Evolutionary conservation across 2,113 vertebrate genomes (phyloP), one percentile per base, ranked within the genome.

Genomic region (Cyphomyrus plagiostoma): DNA sequence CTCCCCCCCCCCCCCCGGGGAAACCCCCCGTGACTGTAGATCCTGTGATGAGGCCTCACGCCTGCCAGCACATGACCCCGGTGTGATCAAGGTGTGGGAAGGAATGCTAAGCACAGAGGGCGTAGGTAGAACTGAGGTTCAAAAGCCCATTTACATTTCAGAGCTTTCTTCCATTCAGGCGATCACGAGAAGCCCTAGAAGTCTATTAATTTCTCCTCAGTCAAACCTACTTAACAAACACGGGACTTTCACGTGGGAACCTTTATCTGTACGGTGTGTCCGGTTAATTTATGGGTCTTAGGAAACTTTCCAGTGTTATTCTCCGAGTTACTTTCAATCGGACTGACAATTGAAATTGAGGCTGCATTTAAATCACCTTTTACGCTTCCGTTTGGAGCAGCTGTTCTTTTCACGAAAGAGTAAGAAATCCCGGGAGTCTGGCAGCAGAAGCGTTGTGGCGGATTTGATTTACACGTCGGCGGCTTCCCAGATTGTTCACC

Each of bases 71-170:
- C 45, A n/a, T 48, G 82, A 30, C 83, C 30, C 11, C 2, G 2
- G 39, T 26, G 49, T 19, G 62, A 39, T 74, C 11, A 7, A 62
- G 50, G 58, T 45, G 88, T 42, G 30, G 50, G 52, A 70, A 46
- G 10, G 82, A 48, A 8, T 10, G 7, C 45, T 10, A n/a, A 23
- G 10, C 35, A 23, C 45, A 23, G 42, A 4, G 82, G 19, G 39
- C 5, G 77, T 48, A 48, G 82, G 42, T 48, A 42, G 82, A 17
- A 23, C 23, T 45, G 48, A 35, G 45, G n/a, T 89, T 70, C 88
- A 80, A 26, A 66, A 30, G 66, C 7, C 88, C 49, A 82, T 89
- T 89, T 52, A 48, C 66, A 89, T 89, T 89, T 77, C 88, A 89
- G 82, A 89, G 88, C 88, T 15, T 80, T 35, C 30, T 52, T 52